Percentiles rank a stretch among this genome's conserved stretches.
phyloP scores from a whole-genome alignment of 2,797 vertebrate species.

The Liparis tanakae region DNA sequence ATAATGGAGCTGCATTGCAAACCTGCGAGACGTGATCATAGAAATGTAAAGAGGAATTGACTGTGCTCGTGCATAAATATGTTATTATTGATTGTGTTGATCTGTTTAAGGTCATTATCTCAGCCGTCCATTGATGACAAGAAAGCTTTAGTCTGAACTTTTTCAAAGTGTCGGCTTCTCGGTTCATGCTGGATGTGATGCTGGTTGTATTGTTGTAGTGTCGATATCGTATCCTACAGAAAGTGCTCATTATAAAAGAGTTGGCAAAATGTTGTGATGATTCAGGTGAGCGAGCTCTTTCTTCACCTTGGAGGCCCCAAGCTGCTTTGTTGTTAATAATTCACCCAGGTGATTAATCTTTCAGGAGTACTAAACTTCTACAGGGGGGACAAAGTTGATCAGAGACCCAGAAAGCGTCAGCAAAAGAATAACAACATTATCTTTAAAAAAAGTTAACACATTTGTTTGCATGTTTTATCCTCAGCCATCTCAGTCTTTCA shows the following conservation, averaged over 20 bases:
- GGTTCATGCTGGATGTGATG: not conserved
- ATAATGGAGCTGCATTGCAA: not conserved
- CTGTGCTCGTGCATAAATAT: slow-evolving; percentile 13
- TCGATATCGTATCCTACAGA: slow-evolving; percentile 4
- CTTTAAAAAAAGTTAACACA: not conserved
- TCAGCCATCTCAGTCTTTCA: not conserved
- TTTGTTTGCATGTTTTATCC: slow-evolving; percentile 1
- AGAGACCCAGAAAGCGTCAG: not conserved
- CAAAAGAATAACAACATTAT: not conserved
- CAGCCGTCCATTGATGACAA: slow-evolving; percentile 8
- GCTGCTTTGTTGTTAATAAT: slow-evolving; percentile 65
- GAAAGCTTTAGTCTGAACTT: slow-evolving; percentile 20
- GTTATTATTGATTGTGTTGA: slow-evolving; percentile 15
- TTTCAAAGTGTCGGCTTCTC: slow-evolving; percentile 16
- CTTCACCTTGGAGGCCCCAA: slow-evolving; percentile 36
- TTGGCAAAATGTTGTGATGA: slow-evolving; percentile 35
- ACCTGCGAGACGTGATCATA: not conserved
- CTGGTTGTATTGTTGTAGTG: not conserved
- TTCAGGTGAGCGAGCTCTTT: slow-evolving; percentile 49
- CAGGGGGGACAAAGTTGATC: slow-evolving; percentile 29
- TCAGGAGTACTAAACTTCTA: slow-evolving; percentile 54
- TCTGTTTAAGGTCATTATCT: slow-evolving; percentile 10
- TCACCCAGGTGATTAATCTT: slow-evolving; percentile 63
- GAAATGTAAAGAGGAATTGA: not conserved
- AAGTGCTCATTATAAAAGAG: slow-evolving; percentile 13